Evolutionary conservation across 1,140 invertebrate species (phyloP).

Genomic region (Leucophenga varia): DNA sequence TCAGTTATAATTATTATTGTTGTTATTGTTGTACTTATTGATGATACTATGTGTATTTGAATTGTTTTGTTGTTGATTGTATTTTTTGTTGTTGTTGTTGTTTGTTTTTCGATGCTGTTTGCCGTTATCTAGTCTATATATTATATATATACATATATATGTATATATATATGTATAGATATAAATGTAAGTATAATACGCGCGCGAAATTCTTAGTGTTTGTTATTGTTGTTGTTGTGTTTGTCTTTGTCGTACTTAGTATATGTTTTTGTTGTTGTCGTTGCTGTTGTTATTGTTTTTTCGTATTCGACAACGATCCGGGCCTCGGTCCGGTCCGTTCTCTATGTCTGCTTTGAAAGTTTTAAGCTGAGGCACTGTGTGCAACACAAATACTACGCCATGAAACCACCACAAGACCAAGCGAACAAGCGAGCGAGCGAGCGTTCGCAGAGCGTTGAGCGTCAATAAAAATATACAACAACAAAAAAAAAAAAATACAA

Average conservation of each 20-base stretch:
- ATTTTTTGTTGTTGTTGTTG: conserved; percentile 10
- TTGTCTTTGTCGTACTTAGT: conserved; percentile 24
- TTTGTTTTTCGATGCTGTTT: conserved; percentile 9
- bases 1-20: conserved; percentile 3
- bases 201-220: not conserved
- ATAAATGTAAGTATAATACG: not conserved
- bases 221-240: conserved; percentile 9
- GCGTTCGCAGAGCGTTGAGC: no score
- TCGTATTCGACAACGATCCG: not conserved
- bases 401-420: no score
- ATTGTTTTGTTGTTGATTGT: conserved; percentile 10
- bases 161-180: conserved; percentile 4
- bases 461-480: no score
- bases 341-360: no score
- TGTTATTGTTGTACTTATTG: conserved; percentile 5
- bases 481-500: no score
- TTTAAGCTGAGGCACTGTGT: not conserved
- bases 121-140: not conserved
- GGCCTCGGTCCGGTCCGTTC: not conserved
- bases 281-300: conserved; percentile 18
- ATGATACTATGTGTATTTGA: no score
- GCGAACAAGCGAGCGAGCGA: no score
- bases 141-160: not conserved
- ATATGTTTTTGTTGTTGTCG: conserved; percentile 34
- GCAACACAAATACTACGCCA: no score